Conservation (phyloP, 1,140 invertebrate species). For the Drosophila sp. region DNA sequence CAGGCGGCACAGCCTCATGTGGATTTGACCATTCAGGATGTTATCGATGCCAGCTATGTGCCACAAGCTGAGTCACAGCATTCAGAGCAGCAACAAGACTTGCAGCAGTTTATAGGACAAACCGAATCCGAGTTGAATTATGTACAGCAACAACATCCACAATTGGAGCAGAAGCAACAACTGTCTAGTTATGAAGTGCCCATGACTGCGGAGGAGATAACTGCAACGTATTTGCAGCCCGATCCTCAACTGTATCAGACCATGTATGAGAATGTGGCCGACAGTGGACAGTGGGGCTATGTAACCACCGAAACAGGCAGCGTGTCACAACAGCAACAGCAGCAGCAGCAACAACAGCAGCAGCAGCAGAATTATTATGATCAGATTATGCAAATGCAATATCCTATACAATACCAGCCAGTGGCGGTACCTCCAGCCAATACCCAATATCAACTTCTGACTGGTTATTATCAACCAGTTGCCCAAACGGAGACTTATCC, state of each 20-base stretch:
- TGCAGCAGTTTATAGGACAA: constrained; percentile 48
- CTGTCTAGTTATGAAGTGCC: constrained; percentile 57
- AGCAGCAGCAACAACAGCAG: constrained; percentile 41
- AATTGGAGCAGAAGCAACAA: constrained; percentile 37
- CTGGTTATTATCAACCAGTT: constrained; percentile 73
- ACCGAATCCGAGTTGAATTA: constrained; percentile 37
- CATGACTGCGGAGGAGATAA: constrained; percentile 79
- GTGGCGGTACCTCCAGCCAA: constrained; percentile 60
- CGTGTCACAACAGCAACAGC: constrained; percentile 42
- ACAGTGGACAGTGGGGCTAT: constrained; percentile 80
- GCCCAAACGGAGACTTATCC: constrained; percentile 53
- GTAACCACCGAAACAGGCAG: constrained; percentile 25
- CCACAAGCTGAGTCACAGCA: constrained; percentile 23
- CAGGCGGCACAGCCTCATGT: constrained; percentile 41
- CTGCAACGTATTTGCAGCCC: constrained; percentile 77
- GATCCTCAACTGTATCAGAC: constrained; percentile 78
- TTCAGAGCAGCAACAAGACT: constrained; percentile 8
- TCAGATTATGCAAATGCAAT: constrained; percentile 80
- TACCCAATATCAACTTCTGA: constrained; percentile 68
- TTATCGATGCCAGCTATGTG: constrained; percentile 64
- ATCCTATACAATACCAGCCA: constrained; percentile 77
- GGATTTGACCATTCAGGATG: constrained; percentile 71
- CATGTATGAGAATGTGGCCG: constrained; percentile 80
- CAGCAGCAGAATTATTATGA: constrained; percentile 71
- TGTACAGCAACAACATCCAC: constrained; percentile 40